These are phyloP conservation scores for Cherax quadricarinatus DNA, from an alignment of 1,140 invertebrate species.

Conservation along the genomic window DNA sequence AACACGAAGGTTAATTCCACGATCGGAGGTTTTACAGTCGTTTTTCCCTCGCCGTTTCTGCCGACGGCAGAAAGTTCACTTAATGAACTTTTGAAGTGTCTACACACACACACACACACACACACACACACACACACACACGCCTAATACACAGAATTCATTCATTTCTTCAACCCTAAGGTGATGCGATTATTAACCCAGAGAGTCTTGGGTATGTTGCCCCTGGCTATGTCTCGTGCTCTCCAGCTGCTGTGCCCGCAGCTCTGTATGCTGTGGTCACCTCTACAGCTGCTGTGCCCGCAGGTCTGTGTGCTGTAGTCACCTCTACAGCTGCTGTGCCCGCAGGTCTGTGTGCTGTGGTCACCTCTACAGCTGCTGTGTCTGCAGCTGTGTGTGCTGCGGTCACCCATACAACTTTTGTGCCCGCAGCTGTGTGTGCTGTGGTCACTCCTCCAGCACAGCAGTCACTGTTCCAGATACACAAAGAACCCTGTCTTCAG, in stretches of 20 bases:
- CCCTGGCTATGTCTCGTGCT: not conserved
- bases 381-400: no score
- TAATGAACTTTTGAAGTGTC: no score
- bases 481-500: no score
- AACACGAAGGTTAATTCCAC: slow-evolving; percentile 28
- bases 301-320: not conserved
- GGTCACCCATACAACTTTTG: no score
- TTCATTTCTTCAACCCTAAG: no score
- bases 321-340: not conserved
- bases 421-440: no score
- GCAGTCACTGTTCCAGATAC: no score
- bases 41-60: not conserved
- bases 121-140: not conserved
- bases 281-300: not conserved
- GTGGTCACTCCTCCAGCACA: no score
- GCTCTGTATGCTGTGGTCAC: not conserved
- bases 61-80: no score
- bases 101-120: not conserved
- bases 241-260: not conserved
- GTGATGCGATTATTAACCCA: not conserved
- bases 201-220: not conserved
- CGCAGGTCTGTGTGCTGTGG: no score
- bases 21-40: not conserved
- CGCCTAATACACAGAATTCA: no score
- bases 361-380: no score